These are phyloP conservation scores for Megamerina dolium DNA, from an alignment of 2,888 invertebrate species.

Conservation along the genomic window DNA sequence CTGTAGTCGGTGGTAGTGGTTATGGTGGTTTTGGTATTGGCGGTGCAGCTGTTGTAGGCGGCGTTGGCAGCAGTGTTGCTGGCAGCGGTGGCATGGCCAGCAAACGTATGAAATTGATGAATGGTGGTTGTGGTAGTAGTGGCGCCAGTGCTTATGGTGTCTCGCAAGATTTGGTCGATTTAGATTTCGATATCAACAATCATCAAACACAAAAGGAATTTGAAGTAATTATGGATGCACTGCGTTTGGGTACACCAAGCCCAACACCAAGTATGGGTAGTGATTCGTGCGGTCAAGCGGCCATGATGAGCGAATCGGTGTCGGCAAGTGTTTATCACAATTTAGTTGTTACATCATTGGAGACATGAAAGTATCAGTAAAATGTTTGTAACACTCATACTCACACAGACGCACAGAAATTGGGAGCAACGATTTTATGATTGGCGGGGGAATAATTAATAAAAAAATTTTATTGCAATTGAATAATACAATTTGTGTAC, in stretches of 20 bases:
- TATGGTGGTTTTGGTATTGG: too few relatives aligned
- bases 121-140: not conserved
- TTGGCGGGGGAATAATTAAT: not conserved
- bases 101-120: conserved; percentile 26
- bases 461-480: too few relatives aligned
- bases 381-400: conserved; percentile 8
- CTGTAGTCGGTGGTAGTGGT: too few relatives aligned
- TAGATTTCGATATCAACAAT: conserved; percentile 46
- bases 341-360: conserved; percentile 48
- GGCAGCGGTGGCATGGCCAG: conserved; percentile 10
- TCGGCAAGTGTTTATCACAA: conserved; percentile 48
- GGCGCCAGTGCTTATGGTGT: not conserved
- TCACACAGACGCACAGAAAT: conserved; percentile 1
- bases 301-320: conserved; percentile 57
- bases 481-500: too few relatives aligned
- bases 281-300: conserved; percentile 58
- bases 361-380: conserved; percentile 49
- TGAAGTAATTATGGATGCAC: conserved; percentile 50
- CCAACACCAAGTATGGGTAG: conserved; percentile 38
- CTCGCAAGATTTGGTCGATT: conserved; percentile 32
- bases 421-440: not conserved
- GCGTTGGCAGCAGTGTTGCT: not conserved
- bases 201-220: conserved; percentile 51
- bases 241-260: conserved; percentile 45
- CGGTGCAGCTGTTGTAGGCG: too few relatives aligned